Evolutionary conservation across 2,113 vertebrate species (phyloP).

Genomic region (Corvus moneduloides): DNA sequence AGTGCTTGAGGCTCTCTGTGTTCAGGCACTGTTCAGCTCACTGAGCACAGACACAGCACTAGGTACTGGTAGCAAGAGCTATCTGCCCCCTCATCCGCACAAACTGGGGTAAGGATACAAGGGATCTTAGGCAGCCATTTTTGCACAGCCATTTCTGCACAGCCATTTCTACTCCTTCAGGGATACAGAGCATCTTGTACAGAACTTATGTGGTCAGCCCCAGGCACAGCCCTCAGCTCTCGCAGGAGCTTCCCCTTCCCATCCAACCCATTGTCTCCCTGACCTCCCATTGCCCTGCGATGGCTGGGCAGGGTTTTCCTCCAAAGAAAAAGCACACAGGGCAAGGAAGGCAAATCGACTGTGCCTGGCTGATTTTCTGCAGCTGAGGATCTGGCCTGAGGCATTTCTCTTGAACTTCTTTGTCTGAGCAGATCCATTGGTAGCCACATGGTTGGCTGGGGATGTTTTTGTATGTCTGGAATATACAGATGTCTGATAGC

Average conservation of each 20-base stretch:
- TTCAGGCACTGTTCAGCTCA: neutral
- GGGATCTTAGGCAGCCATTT: neutral
- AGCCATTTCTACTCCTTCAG: neutral
- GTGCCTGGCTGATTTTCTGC: conserved; percentile 46
- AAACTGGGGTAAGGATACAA: neutral
- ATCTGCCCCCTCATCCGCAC: neutral
- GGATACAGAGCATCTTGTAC: neutral
- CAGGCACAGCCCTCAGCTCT: neutral
- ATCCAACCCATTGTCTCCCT: neutral
- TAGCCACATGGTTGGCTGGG: conserved; percentile 62
- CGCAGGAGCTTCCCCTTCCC: neutral
- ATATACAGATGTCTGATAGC: conserved; percentile 61
- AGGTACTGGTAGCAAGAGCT: neutral
- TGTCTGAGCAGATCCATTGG: conserved; percentile 47
- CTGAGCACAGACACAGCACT: neutral
- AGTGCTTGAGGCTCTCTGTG: neutral
- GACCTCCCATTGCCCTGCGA: conserved; percentile 42
- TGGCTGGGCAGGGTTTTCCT: neutral
- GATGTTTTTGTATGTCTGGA: conserved; percentile 63
- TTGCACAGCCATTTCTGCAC: neutral
- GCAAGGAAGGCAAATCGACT: neutral
- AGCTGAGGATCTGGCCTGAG: conserved; percentile 57
- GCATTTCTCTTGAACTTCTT: conserved; percentile 55
- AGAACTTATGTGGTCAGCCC: neutral
- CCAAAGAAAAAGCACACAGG: conserved; percentile 12